Conservation (phyloP, 2,797 vertebrate species). For the Sphenopsis melanotis region DNA sequence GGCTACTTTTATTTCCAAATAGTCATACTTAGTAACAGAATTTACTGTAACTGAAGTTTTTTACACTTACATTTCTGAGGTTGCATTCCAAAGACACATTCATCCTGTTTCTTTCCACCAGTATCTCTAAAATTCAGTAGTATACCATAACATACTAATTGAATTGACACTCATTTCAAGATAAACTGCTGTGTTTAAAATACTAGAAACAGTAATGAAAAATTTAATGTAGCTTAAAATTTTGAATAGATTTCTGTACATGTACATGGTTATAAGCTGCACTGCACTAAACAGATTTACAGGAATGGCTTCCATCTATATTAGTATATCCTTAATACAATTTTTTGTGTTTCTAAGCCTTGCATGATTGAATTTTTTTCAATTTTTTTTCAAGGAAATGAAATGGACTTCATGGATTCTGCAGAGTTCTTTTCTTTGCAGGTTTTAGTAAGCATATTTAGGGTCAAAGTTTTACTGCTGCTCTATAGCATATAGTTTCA, state of each 20-base stretch:
- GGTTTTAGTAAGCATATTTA: background rate
- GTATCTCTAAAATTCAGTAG: constrained; percentile 7
- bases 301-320: background rate
- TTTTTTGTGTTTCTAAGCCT: background rate
- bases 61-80: background rate
- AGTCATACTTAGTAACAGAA: background rate
- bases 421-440: background rate
- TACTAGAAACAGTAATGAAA: constrained; percentile 11
- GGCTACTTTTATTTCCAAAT: constrained; percentile 9
- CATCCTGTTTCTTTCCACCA: background rate
- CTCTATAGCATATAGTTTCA: background rate
- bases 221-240: constrained; percentile 37
- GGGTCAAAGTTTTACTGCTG: background rate
- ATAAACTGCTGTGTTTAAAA: constrained; percentile 47
- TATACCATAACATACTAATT: background rate
- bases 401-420: background rate
- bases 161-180: constrained; percentile 15
- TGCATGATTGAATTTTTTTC: background rate
- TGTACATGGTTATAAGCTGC: background rate
- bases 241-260: constrained; percentile 23
- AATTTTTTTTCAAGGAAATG: background rate
- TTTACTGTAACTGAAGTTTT: constrained; percentile 34
- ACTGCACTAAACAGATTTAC: background rate
- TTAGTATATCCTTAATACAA: background rate
- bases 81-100: constrained; percentile 10